Conservation (phyloP, 2,113 vertebrate genomes). For the Larimichthys crocea region DNA sequence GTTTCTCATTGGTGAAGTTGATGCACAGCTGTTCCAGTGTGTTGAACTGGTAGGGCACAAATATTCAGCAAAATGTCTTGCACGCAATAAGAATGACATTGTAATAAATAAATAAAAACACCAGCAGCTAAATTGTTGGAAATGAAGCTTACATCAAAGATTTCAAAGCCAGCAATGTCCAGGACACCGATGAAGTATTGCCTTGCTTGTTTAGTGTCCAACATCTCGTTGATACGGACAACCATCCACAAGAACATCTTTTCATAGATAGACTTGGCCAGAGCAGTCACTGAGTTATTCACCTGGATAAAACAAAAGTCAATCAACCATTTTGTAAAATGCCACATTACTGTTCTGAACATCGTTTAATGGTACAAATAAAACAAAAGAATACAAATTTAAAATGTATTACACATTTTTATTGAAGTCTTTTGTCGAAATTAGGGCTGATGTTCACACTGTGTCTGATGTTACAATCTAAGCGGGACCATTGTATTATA, state of each 20-base stretch:
- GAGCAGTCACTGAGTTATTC: conserved; percentile 70
- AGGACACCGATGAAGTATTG: conserved; percentile 93
- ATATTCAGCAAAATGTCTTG: no score
- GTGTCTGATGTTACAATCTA: no score
- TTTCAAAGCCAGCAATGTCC: conserved; percentile 90
- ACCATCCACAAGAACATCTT: conserved; percentile 85
- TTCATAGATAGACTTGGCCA: conserved; percentile 82
- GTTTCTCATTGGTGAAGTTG: conserved; percentile 93
- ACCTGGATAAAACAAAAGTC: conserved; percentile 50
- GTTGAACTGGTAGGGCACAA: conserved; percentile 82
- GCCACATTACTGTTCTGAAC: no score
- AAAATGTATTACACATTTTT: no score
- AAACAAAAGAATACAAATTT: no score
- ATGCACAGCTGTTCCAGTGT: conserved; percentile 92
- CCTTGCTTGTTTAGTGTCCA: conserved; percentile 81
- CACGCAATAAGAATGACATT: no score
- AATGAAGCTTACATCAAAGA: conserved; percentile 84
- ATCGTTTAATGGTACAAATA: no score
- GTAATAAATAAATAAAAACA: no score
- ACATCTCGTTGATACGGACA: conserved; percentile 81
- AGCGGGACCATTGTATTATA: no score
- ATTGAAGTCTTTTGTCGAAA: no score
- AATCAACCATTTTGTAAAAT: no score
- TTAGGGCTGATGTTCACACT: no score
- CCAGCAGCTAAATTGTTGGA: neutral